Conservation (phyloP, 2,113 vertebrate genomes). For the Stigmatopora argus region DNA sequence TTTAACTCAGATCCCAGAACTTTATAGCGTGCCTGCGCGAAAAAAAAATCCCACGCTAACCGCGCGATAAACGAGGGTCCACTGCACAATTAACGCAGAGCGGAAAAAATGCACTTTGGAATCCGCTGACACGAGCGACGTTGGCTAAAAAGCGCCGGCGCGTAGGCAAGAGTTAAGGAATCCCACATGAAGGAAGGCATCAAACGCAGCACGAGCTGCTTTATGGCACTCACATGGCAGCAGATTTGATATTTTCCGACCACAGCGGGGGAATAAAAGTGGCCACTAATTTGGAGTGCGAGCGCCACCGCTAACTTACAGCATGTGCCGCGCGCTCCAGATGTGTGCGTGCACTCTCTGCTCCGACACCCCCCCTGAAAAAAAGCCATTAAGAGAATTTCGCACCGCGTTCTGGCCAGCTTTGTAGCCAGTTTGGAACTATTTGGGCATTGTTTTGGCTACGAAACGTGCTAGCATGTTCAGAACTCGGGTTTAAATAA, state of each 20-base stretch:
- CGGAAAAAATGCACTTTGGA: conserved; percentile 24
- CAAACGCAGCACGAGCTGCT: conserved; percentile 74
- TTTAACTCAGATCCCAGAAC: too few relatives aligned
- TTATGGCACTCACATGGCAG: conserved; percentile 79
- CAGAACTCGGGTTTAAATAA: too few relatives aligned
- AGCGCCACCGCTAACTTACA: conserved; percentile 75
- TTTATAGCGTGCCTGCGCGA: too few relatives aligned
- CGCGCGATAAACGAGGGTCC: not conserved
- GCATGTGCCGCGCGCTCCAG: conserved; percentile 74
- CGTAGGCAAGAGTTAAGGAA: conserved; percentile 53
- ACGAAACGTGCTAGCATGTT: too few relatives aligned
- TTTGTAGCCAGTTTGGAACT: too few relatives aligned
- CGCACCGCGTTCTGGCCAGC: conserved; percentile 12
- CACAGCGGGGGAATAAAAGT: conserved; percentile 79
- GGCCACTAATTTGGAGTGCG: conserved; percentile 78
- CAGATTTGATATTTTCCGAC: conserved; percentile 80
- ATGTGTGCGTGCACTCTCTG: conserved; percentile 72
- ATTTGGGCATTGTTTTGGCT: too few relatives aligned
- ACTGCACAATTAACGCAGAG: conserved; percentile 2
- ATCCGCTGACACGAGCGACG: conserved; percentile 40
- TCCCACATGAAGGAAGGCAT: conserved; percentile 79
- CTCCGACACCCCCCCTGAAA: conserved; percentile 47
- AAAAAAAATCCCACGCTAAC: not conserved
- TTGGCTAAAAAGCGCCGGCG: conserved; percentile 11
- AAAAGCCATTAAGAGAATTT: conserved; percentile 49